Percentiles rank a stretch among this genome's conserved stretches.
Conservation (phyloP, 2,113 vertebrate species). For the Pheucticus melanocephalus region DNA sequence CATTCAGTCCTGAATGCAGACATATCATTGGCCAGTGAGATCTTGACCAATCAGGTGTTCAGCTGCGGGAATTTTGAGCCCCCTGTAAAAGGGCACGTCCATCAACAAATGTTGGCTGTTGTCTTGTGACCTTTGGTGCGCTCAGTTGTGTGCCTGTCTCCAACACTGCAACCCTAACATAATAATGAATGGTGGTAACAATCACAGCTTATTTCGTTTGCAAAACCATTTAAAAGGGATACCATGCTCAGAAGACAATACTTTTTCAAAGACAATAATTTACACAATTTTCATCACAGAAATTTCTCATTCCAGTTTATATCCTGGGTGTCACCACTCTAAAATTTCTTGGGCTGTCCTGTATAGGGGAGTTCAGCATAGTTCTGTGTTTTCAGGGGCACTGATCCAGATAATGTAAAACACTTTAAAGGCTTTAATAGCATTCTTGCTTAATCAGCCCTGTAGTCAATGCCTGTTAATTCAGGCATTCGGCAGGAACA, state of each 20-base stretch:
- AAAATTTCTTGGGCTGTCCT: background rate
- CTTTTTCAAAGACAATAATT: background rate
- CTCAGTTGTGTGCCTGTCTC: background rate
- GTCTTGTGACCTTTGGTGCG: background rate
- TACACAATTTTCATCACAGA: background rate
- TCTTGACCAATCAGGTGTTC: background rate
- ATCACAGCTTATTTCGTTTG: background rate
- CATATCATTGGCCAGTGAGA: background rate
- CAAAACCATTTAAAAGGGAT: background rate
- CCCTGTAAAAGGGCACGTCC: background rate
- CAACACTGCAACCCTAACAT: background rate
- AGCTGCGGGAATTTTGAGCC: background rate
- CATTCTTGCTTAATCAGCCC: background rate
- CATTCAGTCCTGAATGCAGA: background rate
- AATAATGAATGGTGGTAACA: background rate
- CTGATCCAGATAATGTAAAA: background rate
- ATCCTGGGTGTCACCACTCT: background rate
- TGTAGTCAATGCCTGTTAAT: background rate
- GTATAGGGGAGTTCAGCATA: background rate
- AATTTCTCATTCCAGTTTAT: background rate
- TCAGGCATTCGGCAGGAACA: background rate
- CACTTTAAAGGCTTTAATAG: background rate
- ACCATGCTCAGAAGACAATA: background rate
- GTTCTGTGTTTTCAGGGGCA: background rate
- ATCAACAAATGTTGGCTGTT: background rate